Base-by-base conservation (phyloP, 2,113 vertebrate genomes). In the Brachypodius melanocephalos region DNA sequence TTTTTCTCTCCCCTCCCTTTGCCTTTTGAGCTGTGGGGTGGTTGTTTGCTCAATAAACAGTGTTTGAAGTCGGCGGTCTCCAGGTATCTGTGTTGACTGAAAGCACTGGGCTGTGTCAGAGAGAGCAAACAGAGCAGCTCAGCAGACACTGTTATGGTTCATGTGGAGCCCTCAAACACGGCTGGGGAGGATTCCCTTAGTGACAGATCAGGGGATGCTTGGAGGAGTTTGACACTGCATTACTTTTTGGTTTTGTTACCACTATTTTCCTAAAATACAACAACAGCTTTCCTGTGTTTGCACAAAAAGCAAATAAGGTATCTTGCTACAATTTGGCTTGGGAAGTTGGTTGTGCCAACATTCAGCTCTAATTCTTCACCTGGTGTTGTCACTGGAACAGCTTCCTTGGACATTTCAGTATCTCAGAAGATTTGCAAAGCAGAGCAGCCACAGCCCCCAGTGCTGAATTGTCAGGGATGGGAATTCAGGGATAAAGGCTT, bases 41-140 rank as follows among this genome's bases (percentile, higher is more conserved):
- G 68, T 45, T 94, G 72, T 96, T 97, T 96, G 93, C 82, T 93
- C 52, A 88, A 71, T 92, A 95, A 97, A 88, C 90, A 95, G 0
- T 49, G 82, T 91, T 93, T 90, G 90, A 94, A 95, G 94, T 72
- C 82, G 1, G 72, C 57, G 0, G 26, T 90, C 90, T 96, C 85
- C 91, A 97, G 95, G 88, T 97, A 89, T 63, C 72, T 81, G 29
- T 96, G 95, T 91, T 97, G 97, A 95, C 95, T 48, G 82, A 95
- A 95, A 55, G 46, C 95, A 90, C 92, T 84, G 93, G 95, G 81
- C 85, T 95, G 94, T 96, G 84, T 95, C 91, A 89, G 71, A 80
- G 77, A 91, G 83, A 75, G 75, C 89, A 97, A 97, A 97, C 92
- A 97, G 45, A 96, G 71, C 52, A 85, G 82, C 91, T 94, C 66